These are phyloP conservation scores for Cataglyphis rosenhaueri DNA, from an alignment of 2,888 invertebrate genomes.

Conservation along the genomic window DNA sequence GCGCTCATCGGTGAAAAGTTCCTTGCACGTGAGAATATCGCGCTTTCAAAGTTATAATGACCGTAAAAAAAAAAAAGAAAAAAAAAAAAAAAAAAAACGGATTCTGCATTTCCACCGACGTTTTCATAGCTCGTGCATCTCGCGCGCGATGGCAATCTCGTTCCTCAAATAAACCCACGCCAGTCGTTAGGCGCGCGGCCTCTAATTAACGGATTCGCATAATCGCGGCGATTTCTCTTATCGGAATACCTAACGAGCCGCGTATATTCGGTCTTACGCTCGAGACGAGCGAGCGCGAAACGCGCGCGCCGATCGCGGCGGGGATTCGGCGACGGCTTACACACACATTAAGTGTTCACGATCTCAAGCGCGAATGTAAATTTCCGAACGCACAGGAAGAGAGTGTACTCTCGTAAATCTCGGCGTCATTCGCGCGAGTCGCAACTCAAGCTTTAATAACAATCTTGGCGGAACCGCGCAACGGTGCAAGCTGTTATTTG, in stretches of 20 bases:
- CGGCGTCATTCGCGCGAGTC: constrained; percentile 83
- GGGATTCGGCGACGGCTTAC: neutral
- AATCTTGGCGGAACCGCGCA: constrained; percentile 76
- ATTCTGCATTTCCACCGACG: constrained; percentile 23
- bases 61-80: constrained; percentile 43
- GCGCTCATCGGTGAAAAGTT: constrained; percentile 63
- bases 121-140: constrained; percentile 49
- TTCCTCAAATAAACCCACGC: constrained; percentile 40
- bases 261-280: neutral
- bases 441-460: constrained; percentile 84
- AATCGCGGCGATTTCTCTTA: constrained; percentile 49
- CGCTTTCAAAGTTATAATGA: constrained; percentile 51
- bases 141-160: constrained; percentile 10
- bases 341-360: neutral
- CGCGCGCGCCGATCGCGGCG: neutral
- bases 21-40: constrained; percentile 66
- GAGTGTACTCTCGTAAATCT: constrained; percentile 81
- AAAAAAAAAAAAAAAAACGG: neutral
- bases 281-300: constrained; percentile 28
- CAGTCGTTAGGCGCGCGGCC: constrained; percentile 22
- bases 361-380: constrained; percentile 59
- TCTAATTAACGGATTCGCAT: constrained; percentile 52
- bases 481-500: constrained; percentile 83
- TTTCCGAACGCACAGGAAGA: constrained; percentile 68
- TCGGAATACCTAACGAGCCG: constrained; percentile 43